Evolutionary conservation across 2,888 invertebrate species (phyloP).

Genomic region (Hirtodrosophila duncani): DNA sequence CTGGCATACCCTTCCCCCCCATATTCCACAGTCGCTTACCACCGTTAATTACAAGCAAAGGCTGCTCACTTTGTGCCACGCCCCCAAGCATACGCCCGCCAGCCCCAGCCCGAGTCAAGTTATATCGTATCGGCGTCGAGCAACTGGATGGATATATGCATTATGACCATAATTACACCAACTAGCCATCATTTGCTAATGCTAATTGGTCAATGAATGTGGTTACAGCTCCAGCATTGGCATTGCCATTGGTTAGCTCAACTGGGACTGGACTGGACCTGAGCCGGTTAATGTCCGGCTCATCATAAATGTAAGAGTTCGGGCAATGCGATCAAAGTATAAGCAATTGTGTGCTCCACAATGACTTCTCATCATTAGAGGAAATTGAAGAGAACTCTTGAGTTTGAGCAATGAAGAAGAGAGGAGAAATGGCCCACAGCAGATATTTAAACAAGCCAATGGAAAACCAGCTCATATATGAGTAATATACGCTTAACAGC

Average conservation of each 20-base stretch:
- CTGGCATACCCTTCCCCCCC: neutral
- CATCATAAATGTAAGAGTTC: neutral
- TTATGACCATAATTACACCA: constrained; percentile 68
- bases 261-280: neutral
- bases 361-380: constrained; percentile 1
- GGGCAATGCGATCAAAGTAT: constrained; percentile 20
- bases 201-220: constrained; percentile 71
- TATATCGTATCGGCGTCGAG: constrained; percentile 6
- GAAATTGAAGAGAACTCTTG: no score
- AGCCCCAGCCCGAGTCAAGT: neutral
- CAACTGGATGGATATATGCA: constrained; percentile 57
- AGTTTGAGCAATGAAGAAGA: no score
- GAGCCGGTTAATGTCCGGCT: constrained; percentile 18
- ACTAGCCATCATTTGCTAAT: constrained; percentile 71
- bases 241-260: neutral
- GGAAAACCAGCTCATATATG: no score
- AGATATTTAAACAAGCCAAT: no score
- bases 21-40: constrained; percentile 16
- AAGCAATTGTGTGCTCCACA: constrained; percentile 1
- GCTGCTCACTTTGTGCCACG: constrained; percentile 40
- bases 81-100: constrained; percentile 38
- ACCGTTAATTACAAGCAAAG: constrained; percentile 46
- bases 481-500: no score
- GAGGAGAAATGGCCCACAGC: no score
- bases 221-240: no score